These are phyloP conservation scores for Ceratitis capitata DNA, from an alignment of 1,140 invertebrate species.

Conservation along the genomic window DNA sequence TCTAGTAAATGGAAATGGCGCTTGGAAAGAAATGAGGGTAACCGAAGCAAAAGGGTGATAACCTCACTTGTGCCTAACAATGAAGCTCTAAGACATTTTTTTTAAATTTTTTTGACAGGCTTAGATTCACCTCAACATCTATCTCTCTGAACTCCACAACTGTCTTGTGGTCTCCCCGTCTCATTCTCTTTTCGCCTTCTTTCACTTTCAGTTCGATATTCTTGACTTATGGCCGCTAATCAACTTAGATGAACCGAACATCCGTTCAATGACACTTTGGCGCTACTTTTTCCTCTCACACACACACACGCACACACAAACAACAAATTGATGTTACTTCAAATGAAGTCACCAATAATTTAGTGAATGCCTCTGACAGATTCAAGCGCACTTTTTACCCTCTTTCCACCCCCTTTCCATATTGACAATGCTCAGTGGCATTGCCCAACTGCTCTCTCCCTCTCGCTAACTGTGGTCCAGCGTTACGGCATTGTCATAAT, in stretches of 20 bases:
- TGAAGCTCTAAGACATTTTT: too few species aligned
- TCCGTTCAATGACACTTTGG: conserved; percentile 38
- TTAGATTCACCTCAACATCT: too few species aligned
- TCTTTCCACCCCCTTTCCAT: neutral
- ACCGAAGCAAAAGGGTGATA: too few species aligned
- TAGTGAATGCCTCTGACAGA: neutral
- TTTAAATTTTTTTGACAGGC: too few species aligned
- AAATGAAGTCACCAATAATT: neutral
- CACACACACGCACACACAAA: too few species aligned
- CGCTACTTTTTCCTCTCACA: neutral
- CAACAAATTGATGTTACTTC: neutral
- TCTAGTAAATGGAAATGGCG: too few species aligned
- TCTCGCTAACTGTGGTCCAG: neutral
- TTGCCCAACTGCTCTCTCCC: neutral
- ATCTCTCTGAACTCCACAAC: too few species aligned
- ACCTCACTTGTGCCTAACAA: too few species aligned
- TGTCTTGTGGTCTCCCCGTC: too few species aligned
- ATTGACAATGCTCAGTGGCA: neutral
- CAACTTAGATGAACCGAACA: conserved; percentile 51
- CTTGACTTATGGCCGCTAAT: conserved; percentile 63
- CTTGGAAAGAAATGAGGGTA: too few species aligned
- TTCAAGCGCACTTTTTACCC: neutral
- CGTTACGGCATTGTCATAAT: neutral
- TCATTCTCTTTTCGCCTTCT: neutral
- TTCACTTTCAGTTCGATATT: neutral